Conservation (phyloP, 2,797 vertebrate genomes). For the Pseudotriccus pelzelni region DNA sequence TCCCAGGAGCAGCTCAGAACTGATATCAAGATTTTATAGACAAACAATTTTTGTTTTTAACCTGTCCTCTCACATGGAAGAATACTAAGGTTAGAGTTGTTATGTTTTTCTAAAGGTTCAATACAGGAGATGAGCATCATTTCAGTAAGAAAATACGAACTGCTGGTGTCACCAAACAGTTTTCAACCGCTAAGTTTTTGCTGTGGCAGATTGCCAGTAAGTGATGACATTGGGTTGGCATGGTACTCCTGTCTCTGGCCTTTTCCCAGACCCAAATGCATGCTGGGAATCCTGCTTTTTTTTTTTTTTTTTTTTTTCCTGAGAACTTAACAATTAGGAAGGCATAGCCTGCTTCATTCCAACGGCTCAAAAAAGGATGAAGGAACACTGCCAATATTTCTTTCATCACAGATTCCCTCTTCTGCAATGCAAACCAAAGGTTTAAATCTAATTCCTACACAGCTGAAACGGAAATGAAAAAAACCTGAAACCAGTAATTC, state of each 20-base stretch:
- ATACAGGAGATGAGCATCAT: background rate
- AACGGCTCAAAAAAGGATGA: background rate
- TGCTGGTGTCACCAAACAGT: background rate
- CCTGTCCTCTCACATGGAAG: fast-evolving
- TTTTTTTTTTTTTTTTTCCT: background rate
- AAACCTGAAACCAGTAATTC: background rate
- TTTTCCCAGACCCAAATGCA: background rate
- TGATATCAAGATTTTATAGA: background rate
- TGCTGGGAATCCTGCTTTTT: background rate
- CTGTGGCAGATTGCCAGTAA: background rate
- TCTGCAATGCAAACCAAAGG: background rate
- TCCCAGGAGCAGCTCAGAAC: background rate
- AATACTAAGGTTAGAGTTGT: background rate
- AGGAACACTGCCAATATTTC: background rate
- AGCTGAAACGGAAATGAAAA: background rate
- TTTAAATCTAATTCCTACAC: background rate
- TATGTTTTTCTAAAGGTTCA: background rate
- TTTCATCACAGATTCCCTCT: background rate
- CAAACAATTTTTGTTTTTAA: background rate
- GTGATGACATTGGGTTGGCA: background rate
- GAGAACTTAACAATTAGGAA: background rate
- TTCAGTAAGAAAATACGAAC: background rate
- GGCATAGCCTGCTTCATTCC: background rate
- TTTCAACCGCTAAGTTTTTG: background rate
- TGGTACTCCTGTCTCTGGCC: background rate